These are phyloP conservation scores for Percina caprodes DNA, from an alignment of 2,113 vertebrate genomes.

Conservation along the genomic window DNA sequence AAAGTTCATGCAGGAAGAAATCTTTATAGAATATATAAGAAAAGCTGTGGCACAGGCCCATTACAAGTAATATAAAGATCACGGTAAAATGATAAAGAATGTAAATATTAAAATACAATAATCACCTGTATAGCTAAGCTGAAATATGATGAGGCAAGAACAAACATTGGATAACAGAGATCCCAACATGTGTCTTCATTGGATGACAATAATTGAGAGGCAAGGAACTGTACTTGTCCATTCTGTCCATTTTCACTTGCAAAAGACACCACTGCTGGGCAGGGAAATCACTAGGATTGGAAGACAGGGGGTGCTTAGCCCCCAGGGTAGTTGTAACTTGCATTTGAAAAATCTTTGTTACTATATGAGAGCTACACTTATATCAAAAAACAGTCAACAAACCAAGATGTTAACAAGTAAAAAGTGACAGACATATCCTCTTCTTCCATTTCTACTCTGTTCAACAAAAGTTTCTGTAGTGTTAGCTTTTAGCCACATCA, in stretches of 20 bases:
- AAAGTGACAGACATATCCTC: too few relatives aligned
- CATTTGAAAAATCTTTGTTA: too few relatives aligned
- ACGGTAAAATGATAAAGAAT: not conserved
- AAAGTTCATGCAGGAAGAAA: not conserved
- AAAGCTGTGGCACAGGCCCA: not conserved
- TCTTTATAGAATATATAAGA: not conserved
- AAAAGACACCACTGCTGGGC: not conserved
- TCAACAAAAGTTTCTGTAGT: too few relatives aligned
- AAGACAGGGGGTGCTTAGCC: too few relatives aligned
- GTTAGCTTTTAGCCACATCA: too few relatives aligned
- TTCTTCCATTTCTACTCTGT: too few relatives aligned
- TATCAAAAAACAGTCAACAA: too few relatives aligned
- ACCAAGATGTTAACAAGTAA: too few relatives aligned
- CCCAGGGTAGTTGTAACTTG: too few relatives aligned
- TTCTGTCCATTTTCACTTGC: conserved; percentile 1
- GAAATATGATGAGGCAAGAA: not conserved
- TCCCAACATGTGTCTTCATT: not conserved
- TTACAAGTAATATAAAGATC: not conserved
- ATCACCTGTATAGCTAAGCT: not conserved
- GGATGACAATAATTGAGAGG: not conserved
- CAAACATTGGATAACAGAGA: not conserved
- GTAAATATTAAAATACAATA: not conserved
- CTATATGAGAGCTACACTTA: too few relatives aligned
- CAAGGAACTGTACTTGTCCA: conserved; percentile 4
- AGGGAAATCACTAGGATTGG: too few relatives aligned